Conservation (phyloP, 2,113 vertebrate species). For the Ictalurus punctatus region DNA sequence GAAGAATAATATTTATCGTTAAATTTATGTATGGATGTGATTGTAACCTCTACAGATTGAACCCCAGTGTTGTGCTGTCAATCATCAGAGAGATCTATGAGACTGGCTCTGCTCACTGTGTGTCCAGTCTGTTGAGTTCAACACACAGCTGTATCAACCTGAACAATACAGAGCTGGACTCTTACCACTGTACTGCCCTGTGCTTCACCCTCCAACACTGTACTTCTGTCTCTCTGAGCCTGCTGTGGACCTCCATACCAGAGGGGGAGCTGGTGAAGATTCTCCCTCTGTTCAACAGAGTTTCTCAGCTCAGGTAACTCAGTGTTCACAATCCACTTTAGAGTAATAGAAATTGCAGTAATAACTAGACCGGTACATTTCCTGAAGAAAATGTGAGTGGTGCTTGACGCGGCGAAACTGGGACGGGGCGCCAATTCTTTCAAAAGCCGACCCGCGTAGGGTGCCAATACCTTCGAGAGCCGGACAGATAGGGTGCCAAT, state of each 20-base stretch:
- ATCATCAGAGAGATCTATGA: conserved; percentile 50
- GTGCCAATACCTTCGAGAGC: too few relatives aligned
- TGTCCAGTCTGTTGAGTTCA: conserved; percentile 46
- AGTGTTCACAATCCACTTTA: too few relatives aligned
- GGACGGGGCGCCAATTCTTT: too few relatives aligned
- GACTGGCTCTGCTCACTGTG: conserved; percentile 27
- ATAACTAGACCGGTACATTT: too few relatives aligned
- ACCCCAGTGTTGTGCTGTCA: conserved; percentile 39
- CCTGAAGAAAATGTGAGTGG: too few relatives aligned
- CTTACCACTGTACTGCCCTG: conserved; percentile 45
- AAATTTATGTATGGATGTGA: neutral
- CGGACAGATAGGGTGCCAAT: too few relatives aligned
- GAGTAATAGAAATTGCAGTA: too few relatives aligned
- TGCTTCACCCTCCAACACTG: conserved; percentile 50
- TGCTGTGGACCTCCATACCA: conserved; percentile 56
- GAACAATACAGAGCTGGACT: conserved; percentile 45
- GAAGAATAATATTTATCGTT: neutral
- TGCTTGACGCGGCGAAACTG: too few relatives aligned
- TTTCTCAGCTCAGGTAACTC: conserved; percentile 44
- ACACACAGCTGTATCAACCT: conserved; percentile 41
- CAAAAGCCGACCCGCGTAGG: too few relatives aligned
- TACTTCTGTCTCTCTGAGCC: conserved; percentile 46
- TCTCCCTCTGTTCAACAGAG: conserved; percentile 39
- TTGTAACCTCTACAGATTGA: conserved; percentile 36
- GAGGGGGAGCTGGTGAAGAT: conserved; percentile 33